Evolutionary conservation across 2,797 vertebrate genomes (phyloP).

Genomic region (Falco peregrinus): DNA sequence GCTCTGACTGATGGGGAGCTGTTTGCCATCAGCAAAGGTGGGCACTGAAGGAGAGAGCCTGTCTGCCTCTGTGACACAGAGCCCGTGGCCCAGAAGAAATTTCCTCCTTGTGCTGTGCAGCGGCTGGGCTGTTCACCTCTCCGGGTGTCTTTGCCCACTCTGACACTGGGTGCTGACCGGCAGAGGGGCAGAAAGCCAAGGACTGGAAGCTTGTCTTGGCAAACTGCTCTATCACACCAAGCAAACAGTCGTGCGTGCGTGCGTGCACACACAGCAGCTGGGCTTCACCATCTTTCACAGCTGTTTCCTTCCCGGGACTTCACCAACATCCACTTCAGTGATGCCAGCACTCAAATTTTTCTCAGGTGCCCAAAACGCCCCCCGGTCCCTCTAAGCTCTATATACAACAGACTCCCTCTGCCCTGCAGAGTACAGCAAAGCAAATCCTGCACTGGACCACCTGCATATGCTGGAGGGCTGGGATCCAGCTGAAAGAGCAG

Average conservation of each 20-base stretch:
- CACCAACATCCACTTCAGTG: neutral
- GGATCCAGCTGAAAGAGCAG: neutral
- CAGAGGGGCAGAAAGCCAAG: neutral
- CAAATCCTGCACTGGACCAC: accelerated
- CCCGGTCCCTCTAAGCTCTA: neutral
- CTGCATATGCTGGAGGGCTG: neutral
- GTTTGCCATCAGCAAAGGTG: neutral
- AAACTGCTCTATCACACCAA: neutral
- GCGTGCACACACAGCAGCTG: accelerated
- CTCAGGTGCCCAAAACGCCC: neutral
- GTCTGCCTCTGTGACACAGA: accelerated
- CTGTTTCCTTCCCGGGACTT: neutral
- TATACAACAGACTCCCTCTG: neutral
- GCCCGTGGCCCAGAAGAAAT: accelerated
- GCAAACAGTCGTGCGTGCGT: accelerated
- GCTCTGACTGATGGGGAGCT: accelerated
- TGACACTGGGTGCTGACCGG: accelerated
- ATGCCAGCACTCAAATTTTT: neutral
- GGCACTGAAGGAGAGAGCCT: neutral
- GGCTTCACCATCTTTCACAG: accelerated
- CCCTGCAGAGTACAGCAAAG: neutral
- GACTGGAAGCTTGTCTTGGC: neutral
- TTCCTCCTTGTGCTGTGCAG: neutral
- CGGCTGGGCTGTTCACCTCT: accelerated
- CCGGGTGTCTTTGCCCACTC: neutral